Evolutionary conservation across 2,113 vertebrate species (phyloP).

Genomic region (Erythrocebus patas): DNA sequence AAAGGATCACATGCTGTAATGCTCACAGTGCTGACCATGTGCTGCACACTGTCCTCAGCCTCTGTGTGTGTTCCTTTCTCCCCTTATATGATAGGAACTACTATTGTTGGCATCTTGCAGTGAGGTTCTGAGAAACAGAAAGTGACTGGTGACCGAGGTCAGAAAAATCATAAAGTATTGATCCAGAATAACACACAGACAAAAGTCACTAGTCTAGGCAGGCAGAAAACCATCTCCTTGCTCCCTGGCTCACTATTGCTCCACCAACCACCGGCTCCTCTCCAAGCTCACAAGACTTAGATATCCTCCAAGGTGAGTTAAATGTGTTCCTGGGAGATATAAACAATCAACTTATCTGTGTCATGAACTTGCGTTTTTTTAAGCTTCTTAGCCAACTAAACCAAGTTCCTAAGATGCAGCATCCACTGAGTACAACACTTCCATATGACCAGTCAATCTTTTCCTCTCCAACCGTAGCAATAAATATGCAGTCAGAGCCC

Average conservation of each 20-base stretch:
- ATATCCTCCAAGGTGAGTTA: not conserved
- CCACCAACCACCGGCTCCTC: not conserved
- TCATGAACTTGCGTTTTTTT: not conserved
- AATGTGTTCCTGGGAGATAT: not conserved
- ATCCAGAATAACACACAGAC: not conserved
- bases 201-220: not conserved
- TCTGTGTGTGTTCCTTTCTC: not conserved
- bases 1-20: not conserved
- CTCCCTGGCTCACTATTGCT: not conserved
- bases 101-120: not conserved
- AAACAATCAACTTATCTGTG: conserved; percentile 23
- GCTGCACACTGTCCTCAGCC: not conserved
- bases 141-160: not conserved
- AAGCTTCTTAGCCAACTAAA: conserved; percentile 21
- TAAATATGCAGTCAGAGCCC: conserved; percentile 54
- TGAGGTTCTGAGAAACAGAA: not conserved
- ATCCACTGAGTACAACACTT: not conserved
- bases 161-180: not conserved
- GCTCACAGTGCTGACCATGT: not conserved
- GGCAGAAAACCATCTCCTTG: not conserved
- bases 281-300: not conserved
- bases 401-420: not conserved
- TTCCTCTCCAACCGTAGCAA: not conserved
- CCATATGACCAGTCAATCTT: conserved; percentile 28
- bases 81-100: not conserved